These are phyloP conservation scores for Craseonycteris thonglongyai DNA, from an alignment of 2,113 vertebrate species.

Conservation along the genomic window DNA sequence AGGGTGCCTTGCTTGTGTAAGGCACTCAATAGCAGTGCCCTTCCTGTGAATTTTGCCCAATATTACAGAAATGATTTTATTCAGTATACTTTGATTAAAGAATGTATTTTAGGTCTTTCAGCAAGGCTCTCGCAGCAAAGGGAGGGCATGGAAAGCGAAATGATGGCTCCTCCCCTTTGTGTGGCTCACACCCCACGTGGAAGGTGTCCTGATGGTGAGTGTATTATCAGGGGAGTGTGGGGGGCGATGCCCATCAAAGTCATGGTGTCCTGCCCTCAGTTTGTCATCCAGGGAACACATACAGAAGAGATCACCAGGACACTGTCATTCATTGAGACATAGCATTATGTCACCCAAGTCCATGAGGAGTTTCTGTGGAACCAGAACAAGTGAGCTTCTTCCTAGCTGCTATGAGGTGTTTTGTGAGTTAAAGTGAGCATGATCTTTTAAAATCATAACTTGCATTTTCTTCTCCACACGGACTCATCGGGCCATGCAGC, in stretches of 20 bases:
- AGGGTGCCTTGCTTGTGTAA: not conserved
- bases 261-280: not conserved
- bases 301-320: not conserved
- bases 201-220: not conserved
- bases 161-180: not conserved
- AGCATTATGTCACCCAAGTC: not conserved
- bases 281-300: not conserved
- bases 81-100: not conserved
- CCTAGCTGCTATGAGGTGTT: not conserved
- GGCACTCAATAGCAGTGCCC: no score
- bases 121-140: not conserved
- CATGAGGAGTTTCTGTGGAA: constrained; percentile 59
- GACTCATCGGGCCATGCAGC: not conserved
- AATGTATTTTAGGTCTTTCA: not conserved
- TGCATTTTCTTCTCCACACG: not conserved
- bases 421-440: not conserved
- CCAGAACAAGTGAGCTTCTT: constrained; percentile 33
- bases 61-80: not conserved
- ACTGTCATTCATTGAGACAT: not conserved
- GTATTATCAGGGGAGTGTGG: not conserved
- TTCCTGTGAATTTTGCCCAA: not conserved
- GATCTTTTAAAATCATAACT: not conserved
- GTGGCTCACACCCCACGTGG: not conserved
- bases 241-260: not conserved
- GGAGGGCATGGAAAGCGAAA: not conserved